phyloP scores from a whole-genome alignment of 2,113 vertebrate species.

The Dipodomys merriami region DNA sequence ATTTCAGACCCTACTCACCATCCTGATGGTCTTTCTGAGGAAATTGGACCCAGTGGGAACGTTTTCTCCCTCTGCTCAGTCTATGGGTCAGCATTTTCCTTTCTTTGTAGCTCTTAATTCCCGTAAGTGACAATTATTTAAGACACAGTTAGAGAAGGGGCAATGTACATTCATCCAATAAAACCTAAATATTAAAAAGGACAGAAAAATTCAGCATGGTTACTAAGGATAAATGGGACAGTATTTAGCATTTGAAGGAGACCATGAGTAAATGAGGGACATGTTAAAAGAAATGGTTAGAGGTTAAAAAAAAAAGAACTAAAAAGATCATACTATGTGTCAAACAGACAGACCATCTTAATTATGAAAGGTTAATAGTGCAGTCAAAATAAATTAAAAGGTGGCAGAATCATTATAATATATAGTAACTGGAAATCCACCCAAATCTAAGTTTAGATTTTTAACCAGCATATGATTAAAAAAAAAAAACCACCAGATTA shows the following conservation, averaged over 20 bases:
- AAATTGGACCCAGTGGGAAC: conserved; percentile 88
- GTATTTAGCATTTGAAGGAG: conserved; percentile 84
- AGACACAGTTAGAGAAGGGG: conserved; percentile 86
- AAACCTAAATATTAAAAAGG: conserved; percentile 89
- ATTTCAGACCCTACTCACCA: conserved; percentile 83
- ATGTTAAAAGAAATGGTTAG: conserved; percentile 69
- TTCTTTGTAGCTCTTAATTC: conserved; percentile 88
- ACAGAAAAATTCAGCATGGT: conserved; percentile 85
- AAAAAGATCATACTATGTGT: conserved; percentile 75
- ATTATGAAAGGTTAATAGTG: conserved; percentile 81
- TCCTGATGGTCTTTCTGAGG: conserved; percentile 86
- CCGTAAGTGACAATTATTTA: conserved; percentile 89
- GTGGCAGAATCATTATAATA: conserved; percentile 61
- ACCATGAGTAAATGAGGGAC: conserved; percentile 79
- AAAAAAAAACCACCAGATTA: not conserved
- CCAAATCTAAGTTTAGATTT: conserved; percentile 17
- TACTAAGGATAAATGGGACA: conserved; percentile 86
- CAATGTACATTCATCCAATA: conserved; percentile 88
- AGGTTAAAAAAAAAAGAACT: conserved; percentile 76
- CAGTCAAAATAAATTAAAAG: conserved; percentile 72
- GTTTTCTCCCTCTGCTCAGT: conserved; percentile 85
- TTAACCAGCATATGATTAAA: conserved; percentile 12
- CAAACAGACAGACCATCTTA: conserved; percentile 77
- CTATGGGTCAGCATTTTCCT: conserved; percentile 88
- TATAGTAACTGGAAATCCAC: conserved; percentile 48